A percentile compares a stretch with the other conserved stretches of the same genome.
These are phyloP conservation scores for Panzeria rudis DNA, from an alignment of 2,888 invertebrate genomes.

Conservation along the genomic window DNA sequence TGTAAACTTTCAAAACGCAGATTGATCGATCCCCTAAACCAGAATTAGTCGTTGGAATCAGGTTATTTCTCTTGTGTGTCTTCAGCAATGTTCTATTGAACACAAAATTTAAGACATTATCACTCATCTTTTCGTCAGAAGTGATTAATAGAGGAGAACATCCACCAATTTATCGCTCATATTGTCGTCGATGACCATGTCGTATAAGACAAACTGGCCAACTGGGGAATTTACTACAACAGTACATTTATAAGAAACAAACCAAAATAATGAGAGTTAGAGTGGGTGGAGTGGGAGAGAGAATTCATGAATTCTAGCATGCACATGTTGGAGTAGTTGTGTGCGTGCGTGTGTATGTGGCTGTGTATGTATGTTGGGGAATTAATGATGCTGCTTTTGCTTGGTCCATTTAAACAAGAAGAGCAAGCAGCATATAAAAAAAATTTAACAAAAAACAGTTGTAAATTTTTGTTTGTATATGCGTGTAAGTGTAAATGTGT, in stretches of 20 bases:
- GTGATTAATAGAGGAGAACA: no score
- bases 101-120: no score
- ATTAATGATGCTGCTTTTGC: constrained; percentile 71
- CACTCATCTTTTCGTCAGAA: no score
- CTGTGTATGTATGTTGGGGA: constrained; percentile 53
- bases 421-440: constrained; percentile 18
- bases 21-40: no score
- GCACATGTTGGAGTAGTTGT: neutral
- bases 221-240: no score
- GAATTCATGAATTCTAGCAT: constrained; percentile 26
- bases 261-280: constrained; percentile 28
- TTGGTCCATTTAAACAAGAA: constrained; percentile 65
- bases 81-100: no score
- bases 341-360: constrained; percentile 12
- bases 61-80: no score
- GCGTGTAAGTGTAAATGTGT: constrained; percentile 20
- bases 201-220: no score
- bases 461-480: constrained; percentile 24
- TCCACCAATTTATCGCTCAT: no score
- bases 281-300: constrained; percentile 8
- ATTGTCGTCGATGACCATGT: no score
- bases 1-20: no score
- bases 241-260: constrained; percentile 52
- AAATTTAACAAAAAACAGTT: constrained; percentile 37
- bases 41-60: no score